phyloP scores from a whole-genome alignment of 1,140 invertebrate genomes.

The Lasaia peninsularis region DNA sequence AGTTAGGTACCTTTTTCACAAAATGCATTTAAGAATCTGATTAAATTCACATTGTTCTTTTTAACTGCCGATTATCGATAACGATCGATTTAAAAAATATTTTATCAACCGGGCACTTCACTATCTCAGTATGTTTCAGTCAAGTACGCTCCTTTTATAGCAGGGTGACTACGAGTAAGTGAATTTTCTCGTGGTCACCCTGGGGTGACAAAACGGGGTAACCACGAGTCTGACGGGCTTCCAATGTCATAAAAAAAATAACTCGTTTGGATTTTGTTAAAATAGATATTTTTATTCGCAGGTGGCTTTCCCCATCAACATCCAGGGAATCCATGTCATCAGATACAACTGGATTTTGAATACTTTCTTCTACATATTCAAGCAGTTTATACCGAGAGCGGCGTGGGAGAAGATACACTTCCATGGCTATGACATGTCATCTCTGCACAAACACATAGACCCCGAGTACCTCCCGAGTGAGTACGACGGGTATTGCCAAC shows the following conservation, averaged over 20 bases:
- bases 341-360: slow-evolving; percentile 88
- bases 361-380: slow-evolving; percentile 84
- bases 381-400: slow-evolving; percentile 82
- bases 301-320: slow-evolving; percentile 85
- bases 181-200: too few species aligned
- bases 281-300: slow-evolving; percentile 34
- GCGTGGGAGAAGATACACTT: slow-evolving; percentile 85
- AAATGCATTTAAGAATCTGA: too few species aligned
- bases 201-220: too few species aligned
- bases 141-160: too few species aligned
- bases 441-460: slow-evolving; percentile 85
- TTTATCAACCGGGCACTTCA: too few species aligned
- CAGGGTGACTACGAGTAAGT: too few species aligned
- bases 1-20: too few species aligned
- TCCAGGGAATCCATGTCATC: slow-evolving; percentile 85
- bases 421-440: slow-evolving; percentile 85
- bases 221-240: too few species aligned
- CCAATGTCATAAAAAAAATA: too few species aligned
- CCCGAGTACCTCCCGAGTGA: slow-evolving; percentile 83
- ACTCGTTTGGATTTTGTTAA: neutral
- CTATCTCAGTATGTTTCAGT: too few species aligned
- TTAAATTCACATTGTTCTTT: too few species aligned
- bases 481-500: slow-evolving; percentile 81
- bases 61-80: too few species aligned
- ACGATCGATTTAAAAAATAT: slow-evolving; percentile 9